A percentile compares a stretch with the other conserved stretches of the same genome.
Conservation (phyloP, 2,113 vertebrate genomes). For the Probosciger aterrimus region DNA sequence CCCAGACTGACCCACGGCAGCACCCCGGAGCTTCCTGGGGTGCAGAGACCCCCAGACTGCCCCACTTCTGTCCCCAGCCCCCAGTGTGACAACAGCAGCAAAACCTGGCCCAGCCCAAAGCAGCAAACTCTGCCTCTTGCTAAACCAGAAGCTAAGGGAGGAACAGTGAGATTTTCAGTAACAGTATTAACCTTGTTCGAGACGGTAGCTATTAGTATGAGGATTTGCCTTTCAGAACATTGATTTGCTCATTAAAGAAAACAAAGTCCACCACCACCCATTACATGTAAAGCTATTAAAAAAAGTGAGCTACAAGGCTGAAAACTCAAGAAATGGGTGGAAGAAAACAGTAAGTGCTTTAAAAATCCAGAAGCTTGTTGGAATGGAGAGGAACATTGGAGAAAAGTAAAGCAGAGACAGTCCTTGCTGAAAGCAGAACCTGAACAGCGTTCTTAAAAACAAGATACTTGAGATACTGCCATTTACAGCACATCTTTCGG, state of each 20-base stretch:
- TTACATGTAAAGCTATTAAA: background rate
- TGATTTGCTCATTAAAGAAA: background rate
- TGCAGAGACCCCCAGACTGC: background rate
- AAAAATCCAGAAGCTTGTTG: background rate
- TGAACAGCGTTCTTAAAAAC: background rate
- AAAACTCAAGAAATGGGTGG: background rate
- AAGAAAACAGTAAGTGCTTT: background rate
- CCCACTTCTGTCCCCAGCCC: rapidly evolving
- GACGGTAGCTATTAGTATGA: background rate
- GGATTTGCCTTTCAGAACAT: background rate
- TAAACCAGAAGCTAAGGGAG: background rate
- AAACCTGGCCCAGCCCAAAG: background rate
- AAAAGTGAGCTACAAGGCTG: background rate
- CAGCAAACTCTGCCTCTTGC: background rate
- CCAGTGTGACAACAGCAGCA: background rate
- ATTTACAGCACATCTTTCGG: too few relatives aligned
- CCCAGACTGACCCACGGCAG: background rate
- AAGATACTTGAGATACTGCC: background rate
- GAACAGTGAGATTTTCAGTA: background rate
- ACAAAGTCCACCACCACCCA: background rate
- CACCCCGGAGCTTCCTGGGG: rapidly evolving
- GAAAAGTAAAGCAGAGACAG: background rate
- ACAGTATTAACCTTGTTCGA: rapidly evolving
- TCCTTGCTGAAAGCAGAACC: background rate
- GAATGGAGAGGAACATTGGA: background rate